Percentiles rank a stretch among this genome's conserved stretches.
Evolutionary conservation across 2,888 invertebrate genomes (phyloP).

Genomic region (Anorthoa munda): DNA sequence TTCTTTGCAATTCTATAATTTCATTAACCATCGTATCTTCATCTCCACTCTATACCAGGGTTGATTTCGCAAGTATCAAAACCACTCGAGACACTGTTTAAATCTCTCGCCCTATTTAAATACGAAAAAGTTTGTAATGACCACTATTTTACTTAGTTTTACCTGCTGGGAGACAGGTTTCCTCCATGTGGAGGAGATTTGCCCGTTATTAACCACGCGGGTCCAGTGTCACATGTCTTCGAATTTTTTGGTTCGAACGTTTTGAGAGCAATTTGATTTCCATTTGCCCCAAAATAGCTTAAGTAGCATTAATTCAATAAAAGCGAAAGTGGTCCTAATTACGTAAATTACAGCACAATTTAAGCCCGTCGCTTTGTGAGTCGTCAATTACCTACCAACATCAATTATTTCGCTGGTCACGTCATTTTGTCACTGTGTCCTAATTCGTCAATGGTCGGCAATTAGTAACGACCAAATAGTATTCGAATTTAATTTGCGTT

Average conservation of each 20-base stretch:
- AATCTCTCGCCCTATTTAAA: background rate
- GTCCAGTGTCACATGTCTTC: too few species aligned
- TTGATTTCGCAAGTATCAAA: background rate
- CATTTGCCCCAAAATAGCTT: conserved; percentile 2
- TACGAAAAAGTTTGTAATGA: background rate
- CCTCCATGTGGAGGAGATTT: too few species aligned
- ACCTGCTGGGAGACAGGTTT: too few species aligned
- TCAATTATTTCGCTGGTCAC: conserved; percentile 21
- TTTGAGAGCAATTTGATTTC: background rate
- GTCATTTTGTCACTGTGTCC: conserved; percentile 40
- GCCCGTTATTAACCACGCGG: too few species aligned
- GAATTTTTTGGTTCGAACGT: too few species aligned
- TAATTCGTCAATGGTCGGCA: conserved; percentile 43
- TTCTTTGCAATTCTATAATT: background rate
- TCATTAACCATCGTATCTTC: background rate
- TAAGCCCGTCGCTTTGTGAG: conserved; percentile 11
- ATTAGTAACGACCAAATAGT: conserved; percentile 29
- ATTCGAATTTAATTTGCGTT: conserved; percentile 50
- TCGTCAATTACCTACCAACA: conserved; percentile 45
- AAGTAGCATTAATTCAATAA: background rate
- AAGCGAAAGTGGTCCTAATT: conserved; percentile 35
- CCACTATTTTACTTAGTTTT: background rate
- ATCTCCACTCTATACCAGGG: background rate
- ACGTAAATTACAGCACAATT: conserved; percentile 14
- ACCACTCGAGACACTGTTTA: background rate